Conservation (phyloP, 1,140 invertebrate species). For the Drosophila neocordata region DNA sequence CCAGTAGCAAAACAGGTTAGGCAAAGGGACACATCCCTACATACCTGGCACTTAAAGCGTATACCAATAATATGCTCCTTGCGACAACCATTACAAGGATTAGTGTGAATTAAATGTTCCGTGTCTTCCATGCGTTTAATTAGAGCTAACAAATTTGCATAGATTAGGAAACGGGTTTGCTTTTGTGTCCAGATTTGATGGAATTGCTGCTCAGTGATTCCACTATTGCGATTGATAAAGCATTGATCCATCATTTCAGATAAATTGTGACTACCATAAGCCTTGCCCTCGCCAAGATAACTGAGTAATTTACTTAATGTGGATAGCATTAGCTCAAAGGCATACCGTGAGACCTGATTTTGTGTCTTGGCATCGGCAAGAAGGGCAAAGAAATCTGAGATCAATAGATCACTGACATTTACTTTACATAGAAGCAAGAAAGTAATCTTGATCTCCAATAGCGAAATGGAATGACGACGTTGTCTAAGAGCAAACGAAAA, state of each 20-base stretch:
- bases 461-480: conserved; percentile 69
- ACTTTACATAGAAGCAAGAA: conserved; percentile 76
- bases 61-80: conserved; percentile 72
- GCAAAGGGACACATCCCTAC: conserved; percentile 72
- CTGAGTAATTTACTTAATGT: conserved; percentile 68
- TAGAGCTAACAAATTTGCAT: conserved; percentile 69
- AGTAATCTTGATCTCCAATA: conserved; percentile 75
- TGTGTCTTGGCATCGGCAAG: conserved; percentile 57
- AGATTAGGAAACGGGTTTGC: conserved; percentile 76
- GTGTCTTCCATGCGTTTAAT: conserved; percentile 80
- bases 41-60: conserved; percentile 76
- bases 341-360: conserved; percentile 60
- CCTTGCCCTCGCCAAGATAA: conserved; percentile 70
- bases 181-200: conserved; percentile 67
- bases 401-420: conserved; percentile 61
- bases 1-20: conserved; percentile 74
- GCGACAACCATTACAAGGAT: conserved; percentile 65
- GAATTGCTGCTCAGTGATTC: conserved; percentile 68
- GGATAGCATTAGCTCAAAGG: conserved; percentile 68
- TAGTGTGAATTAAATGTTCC: conserved; percentile 73
- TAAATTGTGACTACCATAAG: conserved; percentile 76
- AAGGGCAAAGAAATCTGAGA: conserved; percentile 64
- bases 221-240: conserved; percentile 70
- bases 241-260: conserved; percentile 63
- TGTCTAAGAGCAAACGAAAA: conserved; percentile 37